Evolutionary conservation across 2,888 invertebrate species (phyloP).

Genomic region (Leptinotarsa juncta): DNA sequence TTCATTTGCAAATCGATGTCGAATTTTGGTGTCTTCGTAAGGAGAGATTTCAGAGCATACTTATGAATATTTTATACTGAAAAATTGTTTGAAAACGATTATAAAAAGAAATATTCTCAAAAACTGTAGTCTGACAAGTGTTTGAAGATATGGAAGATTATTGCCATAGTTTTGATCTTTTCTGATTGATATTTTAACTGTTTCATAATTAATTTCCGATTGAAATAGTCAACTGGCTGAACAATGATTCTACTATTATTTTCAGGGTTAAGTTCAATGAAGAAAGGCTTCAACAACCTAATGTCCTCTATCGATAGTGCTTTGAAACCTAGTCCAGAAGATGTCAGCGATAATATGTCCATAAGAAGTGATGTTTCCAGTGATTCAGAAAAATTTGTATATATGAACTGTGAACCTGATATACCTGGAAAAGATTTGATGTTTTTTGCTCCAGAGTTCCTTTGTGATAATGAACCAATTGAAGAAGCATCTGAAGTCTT

Average conservation of each 20-base stretch:
- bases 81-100: too few relatives aligned
- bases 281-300: constrained; percentile 84
- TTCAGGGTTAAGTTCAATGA: constrained; percentile 79
- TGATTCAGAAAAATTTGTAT: constrained; percentile 88
- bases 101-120: too few relatives aligned
- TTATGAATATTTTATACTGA: too few relatives aligned
- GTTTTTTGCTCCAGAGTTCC: constrained; percentile 68
- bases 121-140: too few relatives aligned
- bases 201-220: not conserved
- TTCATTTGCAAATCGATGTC: too few relatives aligned
- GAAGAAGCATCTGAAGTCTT: constrained; percentile 89
- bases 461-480: constrained; percentile 66
- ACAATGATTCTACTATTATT: constrained; percentile 15
- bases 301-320: constrained; percentile 88
- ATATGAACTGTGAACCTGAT: constrained; percentile 75
- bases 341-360: constrained; percentile 80
- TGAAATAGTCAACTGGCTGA: not conserved
- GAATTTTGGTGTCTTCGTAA: too few relatives aligned
- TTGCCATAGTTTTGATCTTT: not conserved
- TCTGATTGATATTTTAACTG: not conserved
- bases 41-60: too few relatives aligned
- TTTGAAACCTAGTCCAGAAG: constrained; percentile 79
- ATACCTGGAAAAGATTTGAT: constrained; percentile 78
- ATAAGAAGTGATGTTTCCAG: constrained; percentile 86
- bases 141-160: too few relatives aligned